Evolutionary conservation across 2,113 vertebrate species (phyloP).

Genomic region (Brachyhypopomus gauderio): DNA sequence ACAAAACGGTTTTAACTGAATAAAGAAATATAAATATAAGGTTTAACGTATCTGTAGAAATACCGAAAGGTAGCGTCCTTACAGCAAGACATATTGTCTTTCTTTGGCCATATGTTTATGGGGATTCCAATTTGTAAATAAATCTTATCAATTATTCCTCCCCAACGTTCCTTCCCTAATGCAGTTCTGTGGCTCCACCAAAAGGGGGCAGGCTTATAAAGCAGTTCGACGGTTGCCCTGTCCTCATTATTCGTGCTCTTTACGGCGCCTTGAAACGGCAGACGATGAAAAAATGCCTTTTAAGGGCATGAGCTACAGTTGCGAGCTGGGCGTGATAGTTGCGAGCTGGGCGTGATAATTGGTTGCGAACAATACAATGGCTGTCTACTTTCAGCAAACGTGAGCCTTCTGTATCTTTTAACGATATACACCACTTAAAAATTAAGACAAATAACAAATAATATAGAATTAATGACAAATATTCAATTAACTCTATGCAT

Average conservation of each 20-base stretch:
- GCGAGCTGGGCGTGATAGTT: constrained; percentile 66
- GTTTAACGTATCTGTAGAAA: no score
- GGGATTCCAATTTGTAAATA: background rate
- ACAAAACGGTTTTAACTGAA: no score
- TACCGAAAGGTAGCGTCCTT: no score
- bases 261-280: constrained; percentile 44
- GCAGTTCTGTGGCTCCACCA: constrained; percentile 39
- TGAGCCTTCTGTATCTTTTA: background rate
- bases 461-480: background rate
- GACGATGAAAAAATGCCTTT: constrained; percentile 72
- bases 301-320: constrained; percentile 73
- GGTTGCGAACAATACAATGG: constrained; percentile 26
- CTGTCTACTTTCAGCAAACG: constrained; percentile 20
- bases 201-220: constrained; percentile 57
- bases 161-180: no score
- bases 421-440: background rate
- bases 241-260: background rate
- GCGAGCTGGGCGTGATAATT: constrained; percentile 69
- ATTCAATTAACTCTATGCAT: background rate
- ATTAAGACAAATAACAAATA: background rate
- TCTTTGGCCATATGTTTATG: background rate
- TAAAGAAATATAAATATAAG: no score
- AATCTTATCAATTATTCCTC: no score
- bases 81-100: background rate
- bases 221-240: background rate